Base-by-base conservation (phyloP, 2,888 invertebrate genomes). In the Pyrochroa serraticornis region DNA sequence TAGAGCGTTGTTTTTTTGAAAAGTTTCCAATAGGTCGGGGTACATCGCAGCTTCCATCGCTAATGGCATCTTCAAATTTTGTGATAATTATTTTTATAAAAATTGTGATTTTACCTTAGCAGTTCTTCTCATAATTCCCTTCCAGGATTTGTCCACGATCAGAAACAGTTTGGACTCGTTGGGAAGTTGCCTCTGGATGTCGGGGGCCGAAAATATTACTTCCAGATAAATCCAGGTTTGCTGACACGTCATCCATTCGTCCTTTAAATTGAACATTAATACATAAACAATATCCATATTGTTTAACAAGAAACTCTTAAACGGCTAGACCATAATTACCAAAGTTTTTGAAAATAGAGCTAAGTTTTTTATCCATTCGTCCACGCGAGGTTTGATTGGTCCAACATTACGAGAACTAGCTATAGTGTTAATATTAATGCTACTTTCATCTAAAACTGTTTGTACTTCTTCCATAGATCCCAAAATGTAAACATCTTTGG, bases 141-240 rank as follows among this genome's bases (percentile, higher is more conserved):
- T 94, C 86, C 92, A 95, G 0, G 91, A 91, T 74, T 93, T 95
- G 75, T 96, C 95, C 0, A 95, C 95, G 48, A 87, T 83, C 2
- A 85, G 84, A 76, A 96, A 97, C 72, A 95, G 85, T 72, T 91
- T 89, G 0, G 95, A 92, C 77, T 97, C 96, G 66, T 89, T 87
- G 0, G 96, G 96, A 74, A 97, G 81, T 75, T 96, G 96, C 8
- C 94, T 86, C 76, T 95, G 93, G 68, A 97, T 97, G 74, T 96
- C 96, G 0, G 95, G 93, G 0, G 96, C 95, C 6, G 93, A 90
- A 78, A 97, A 97, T 72, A 97, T 95, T 0, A 95, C 93, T 78
- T 97, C 96, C 70, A 97, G 81, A 75, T 97, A 96, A 35, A 95
- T 84, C 96, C 97, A 97, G n/a, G 91, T 90, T 68, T 90, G 89